phyloP scores from a whole-genome alignment of 2,797 vertebrate species.

The Rhyacichthys aspro region DNA sequence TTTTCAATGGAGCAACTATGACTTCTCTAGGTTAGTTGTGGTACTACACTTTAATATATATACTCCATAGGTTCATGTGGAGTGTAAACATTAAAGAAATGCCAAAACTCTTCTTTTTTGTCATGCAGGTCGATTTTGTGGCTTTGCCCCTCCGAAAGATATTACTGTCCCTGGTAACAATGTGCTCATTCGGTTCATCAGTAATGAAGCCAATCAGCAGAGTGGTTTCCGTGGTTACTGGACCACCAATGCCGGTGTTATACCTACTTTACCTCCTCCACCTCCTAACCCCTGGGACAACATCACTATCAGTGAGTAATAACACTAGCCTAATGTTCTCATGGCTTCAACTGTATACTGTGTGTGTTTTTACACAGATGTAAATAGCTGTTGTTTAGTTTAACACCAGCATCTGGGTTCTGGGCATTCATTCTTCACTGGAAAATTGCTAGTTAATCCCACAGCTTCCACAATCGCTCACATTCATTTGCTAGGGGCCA shows the following conservation, averaged over 20 bases:
- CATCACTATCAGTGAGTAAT: constrained; percentile 69
- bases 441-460: too few species aligned
- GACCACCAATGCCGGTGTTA: constrained; percentile 66
- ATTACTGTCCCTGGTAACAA: constrained; percentile 49
- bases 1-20: constrained; percentile 69
- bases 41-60: background rate
- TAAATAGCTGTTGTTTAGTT: background rate
- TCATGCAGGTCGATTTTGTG: constrained; percentile 76
- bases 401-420: too few species aligned
- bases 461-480: too few species aligned
- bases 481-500: too few species aligned
- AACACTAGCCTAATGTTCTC: background rate
- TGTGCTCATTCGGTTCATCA: constrained; percentile 75
- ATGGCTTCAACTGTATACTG: too few species aligned
- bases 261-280: constrained; percentile 68
- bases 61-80: background rate
- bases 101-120: constrained; percentile 7
- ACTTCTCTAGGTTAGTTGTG: constrained; percentile 50
- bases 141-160: constrained; percentile 54
- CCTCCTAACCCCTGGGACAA: constrained; percentile 74
- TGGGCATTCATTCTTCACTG: too few species aligned
- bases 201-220: constrained; percentile 61
- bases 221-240: constrained; percentile 81
- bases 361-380: background rate
- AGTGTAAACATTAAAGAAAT: background rate